Evolutionary conservation across 2,797 vertebrate genomes (phyloP).

Genomic region (Buceros bicornis): DNA sequence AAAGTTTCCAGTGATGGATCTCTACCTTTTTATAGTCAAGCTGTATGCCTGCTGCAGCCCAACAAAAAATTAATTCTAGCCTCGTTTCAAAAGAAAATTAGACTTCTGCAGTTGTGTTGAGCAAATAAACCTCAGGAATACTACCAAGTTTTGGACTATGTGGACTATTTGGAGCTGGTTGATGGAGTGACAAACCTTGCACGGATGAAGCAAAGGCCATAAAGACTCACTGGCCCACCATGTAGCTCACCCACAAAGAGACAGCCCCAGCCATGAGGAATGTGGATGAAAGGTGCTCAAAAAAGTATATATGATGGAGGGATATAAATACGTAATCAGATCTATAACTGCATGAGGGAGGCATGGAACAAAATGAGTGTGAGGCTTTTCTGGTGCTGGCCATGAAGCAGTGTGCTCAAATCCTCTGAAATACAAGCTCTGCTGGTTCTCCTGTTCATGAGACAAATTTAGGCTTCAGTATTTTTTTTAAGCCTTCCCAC

Average conservation of each 20-base stretch:
- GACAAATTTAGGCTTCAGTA: not conserved
- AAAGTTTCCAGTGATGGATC: not conserved
- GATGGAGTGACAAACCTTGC: not conserved
- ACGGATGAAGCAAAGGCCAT: fast-evolving
- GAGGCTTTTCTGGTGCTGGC: not conserved
- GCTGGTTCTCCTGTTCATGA: not conserved
- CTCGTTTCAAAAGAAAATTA: not conserved
- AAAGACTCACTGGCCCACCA: fast-evolving
- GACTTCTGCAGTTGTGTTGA: not conserved
- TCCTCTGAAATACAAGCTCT: not conserved
- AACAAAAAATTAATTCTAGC: not conserved
- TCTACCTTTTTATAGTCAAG: not conserved
- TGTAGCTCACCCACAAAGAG: not conserved
- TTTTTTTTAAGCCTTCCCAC: not conserved
- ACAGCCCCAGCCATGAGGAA: fast-evolving
- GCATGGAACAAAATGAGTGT: not conserved
- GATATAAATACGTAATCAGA: not conserved
- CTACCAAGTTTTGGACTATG: not conserved
- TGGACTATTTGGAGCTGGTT: fast-evolving
- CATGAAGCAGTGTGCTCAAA: fast-evolving
- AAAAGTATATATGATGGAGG: not conserved
- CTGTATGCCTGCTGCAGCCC: not conserved
- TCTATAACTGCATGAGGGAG: not conserved
- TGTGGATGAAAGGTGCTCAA: not conserved
- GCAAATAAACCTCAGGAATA: not conserved